Evolutionary conservation across 2,113 vertebrate species (phyloP).

Genomic region (Rallus limicola): DNA sequence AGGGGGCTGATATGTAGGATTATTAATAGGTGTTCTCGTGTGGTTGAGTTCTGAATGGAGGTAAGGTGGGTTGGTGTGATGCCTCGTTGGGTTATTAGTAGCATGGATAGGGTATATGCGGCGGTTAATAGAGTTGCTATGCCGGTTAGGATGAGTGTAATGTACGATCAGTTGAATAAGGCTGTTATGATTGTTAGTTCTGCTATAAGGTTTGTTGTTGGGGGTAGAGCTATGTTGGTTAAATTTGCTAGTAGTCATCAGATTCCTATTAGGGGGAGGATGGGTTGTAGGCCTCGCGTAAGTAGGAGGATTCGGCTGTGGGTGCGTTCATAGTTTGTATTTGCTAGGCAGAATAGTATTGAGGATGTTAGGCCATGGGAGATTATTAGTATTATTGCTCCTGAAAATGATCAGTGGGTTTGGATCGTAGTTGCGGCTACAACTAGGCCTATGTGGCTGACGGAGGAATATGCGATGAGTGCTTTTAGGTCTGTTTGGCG

Average conservation of each 20-base stretch:
- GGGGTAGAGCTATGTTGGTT: rapidly evolving
- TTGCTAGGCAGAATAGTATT: neutral
- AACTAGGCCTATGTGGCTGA: neutral
- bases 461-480: neutral
- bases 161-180: rapidly evolving
- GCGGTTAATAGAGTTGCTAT: rapidly evolving
- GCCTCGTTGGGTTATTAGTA: rapidly evolving
- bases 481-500: neutral
- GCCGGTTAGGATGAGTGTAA: rapidly evolving
- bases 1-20: rapidly evolving
- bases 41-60: rapidly evolving
- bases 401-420: neutral
- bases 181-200: rapidly evolving
- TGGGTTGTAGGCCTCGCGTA: neutral
- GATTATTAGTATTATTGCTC: neutral
- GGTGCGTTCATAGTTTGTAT: rapidly evolving
- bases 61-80: rapidly evolving
- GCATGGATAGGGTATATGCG: rapidly evolving
- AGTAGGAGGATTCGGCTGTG: rapidly evolving
- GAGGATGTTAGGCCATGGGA: neutral
- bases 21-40: neutral
- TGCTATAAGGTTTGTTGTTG: neutral
- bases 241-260: neutral
- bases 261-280: rapidly evolving
- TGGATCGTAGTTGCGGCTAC: neutral